Conservation (phyloP, 2,797 vertebrate species). For the Sphenopsis melanotis region DNA sequence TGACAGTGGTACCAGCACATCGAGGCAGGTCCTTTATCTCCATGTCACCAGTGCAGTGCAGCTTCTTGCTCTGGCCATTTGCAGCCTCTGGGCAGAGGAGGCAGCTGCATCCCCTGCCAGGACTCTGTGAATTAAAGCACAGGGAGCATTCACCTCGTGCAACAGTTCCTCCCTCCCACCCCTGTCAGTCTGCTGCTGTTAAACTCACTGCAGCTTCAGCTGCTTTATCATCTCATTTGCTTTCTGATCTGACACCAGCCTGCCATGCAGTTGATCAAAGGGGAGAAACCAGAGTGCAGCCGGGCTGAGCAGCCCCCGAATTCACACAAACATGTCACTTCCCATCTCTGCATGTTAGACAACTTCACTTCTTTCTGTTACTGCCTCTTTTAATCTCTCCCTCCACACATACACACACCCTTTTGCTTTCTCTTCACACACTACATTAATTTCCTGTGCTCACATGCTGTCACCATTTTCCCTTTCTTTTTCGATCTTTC, state of each 20-base stretch:
- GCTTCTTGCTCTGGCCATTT: background rate
- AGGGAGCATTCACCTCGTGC: background rate
- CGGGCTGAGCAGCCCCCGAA: slow-evolving; percentile 14
- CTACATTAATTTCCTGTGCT: background rate
- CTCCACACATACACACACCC: background rate
- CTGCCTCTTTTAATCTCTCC: slow-evolving; percentile 5
- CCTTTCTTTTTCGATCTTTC: background rate
- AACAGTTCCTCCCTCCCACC: background rate
- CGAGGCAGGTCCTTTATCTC: background rate
- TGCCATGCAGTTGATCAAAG: slow-evolving; percentile 73
- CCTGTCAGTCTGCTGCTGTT: background rate
- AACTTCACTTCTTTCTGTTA: slow-evolving; percentile 21
- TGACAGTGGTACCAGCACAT: background rate
- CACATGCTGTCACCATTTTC: background rate
- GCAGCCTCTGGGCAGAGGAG: background rate
- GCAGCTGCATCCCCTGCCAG: background rate
- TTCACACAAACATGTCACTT: slow-evolving; percentile 62
- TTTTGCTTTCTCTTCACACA: slow-evolving; percentile 1
- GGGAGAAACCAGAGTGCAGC: slow-evolving; percentile 52
- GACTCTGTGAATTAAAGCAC: background rate
- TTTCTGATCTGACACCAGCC: slow-evolving; percentile 69
- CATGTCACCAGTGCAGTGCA: background rate
- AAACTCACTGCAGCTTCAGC: slow-evolving; percentile 34
- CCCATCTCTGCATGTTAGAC: slow-evolving; percentile 27
- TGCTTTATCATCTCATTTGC: slow-evolving; percentile 71